Percentiles rank a stretch among this genome's conserved stretches.
Evolutionary conservation across 2,113 vertebrate species (phyloP).

Genomic region (Physeter macrocephalus): DNA sequence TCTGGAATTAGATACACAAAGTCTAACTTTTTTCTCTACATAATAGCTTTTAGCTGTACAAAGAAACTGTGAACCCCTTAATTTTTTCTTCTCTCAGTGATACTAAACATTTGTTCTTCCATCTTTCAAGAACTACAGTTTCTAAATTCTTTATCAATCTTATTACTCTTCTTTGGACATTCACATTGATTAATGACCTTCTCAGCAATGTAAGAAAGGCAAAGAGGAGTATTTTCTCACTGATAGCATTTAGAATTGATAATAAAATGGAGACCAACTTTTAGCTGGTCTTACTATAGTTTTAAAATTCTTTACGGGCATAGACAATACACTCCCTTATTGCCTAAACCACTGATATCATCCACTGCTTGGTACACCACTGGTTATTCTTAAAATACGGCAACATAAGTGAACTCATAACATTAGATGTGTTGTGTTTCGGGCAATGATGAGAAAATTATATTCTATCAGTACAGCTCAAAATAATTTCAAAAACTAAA

Average conservation of each 20-base stretch:
- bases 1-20: neutral
- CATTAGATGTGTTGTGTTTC: neutral
- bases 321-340: neutral
- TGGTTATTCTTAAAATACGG: neutral
- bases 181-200: neutral
- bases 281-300: neutral
- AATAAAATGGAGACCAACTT: neutral
- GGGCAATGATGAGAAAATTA: neutral
- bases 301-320: neutral
- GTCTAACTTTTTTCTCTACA: neutral
- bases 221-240: neutral
- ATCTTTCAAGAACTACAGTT: neutral
- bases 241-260: neutral
- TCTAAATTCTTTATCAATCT: neutral
- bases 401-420: neutral
- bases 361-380: neutral
- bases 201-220: neutral
- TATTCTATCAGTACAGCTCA: neutral
- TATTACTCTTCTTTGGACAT: neutral
- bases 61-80: neutral
- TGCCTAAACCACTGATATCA: neutral
- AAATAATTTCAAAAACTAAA: constrained; percentile 10
- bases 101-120: neutral
- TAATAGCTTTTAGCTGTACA: neutral
- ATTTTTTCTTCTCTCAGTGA: neutral